Evolutionary conservation across 2,797 vertebrate species (phyloP).

Genomic region (Crenuchus spilurus): DNA sequence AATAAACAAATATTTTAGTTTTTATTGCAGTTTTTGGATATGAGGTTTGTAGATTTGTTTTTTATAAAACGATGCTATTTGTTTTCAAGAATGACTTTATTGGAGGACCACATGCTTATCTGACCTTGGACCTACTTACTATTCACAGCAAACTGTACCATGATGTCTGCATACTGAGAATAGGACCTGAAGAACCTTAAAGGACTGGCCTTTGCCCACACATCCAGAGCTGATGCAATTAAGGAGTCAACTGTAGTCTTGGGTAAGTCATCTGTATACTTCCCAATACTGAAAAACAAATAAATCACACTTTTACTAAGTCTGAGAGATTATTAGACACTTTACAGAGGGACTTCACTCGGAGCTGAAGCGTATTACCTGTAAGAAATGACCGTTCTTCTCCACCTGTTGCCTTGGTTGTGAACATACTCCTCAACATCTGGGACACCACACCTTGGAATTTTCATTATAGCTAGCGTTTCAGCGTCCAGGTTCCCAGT

Average conservation of each 20-base stretch:
- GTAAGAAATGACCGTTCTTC: slow-evolving; percentile 77
- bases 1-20: too few relatives aligned
- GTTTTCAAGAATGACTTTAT: too few relatives aligned
- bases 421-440: slow-evolving; percentile 76
- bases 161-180: slow-evolving; percentile 69
- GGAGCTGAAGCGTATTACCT: slow-evolving; percentile 59
- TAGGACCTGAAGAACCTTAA: slow-evolving; percentile 70
- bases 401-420: slow-evolving; percentile 68
- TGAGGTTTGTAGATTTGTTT: too few relatives aligned
- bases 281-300: slow-evolving; percentile 63
- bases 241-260: slow-evolving; percentile 71
- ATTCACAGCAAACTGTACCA: slow-evolving; percentile 72
- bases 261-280: slow-evolving; percentile 74
- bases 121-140: slow-evolving; percentile 61
- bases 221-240: slow-evolving; percentile 68
- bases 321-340: too few relatives aligned
- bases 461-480: slow-evolving; percentile 73
- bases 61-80: too few relatives aligned
- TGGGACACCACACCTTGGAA: slow-evolving; percentile 77
- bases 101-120: not conserved
- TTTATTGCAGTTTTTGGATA: too few relatives aligned
- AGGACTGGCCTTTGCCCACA: slow-evolving; percentile 71
- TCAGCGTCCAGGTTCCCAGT: slow-evolving; percentile 71
- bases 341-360: too few relatives aligned
- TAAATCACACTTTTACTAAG: not conserved